Evolutionary conservation across 2,888 invertebrate species (phyloP), one percentile per base, ranked within the genome.

Genomic region (Mamestra brassicae): DNA sequence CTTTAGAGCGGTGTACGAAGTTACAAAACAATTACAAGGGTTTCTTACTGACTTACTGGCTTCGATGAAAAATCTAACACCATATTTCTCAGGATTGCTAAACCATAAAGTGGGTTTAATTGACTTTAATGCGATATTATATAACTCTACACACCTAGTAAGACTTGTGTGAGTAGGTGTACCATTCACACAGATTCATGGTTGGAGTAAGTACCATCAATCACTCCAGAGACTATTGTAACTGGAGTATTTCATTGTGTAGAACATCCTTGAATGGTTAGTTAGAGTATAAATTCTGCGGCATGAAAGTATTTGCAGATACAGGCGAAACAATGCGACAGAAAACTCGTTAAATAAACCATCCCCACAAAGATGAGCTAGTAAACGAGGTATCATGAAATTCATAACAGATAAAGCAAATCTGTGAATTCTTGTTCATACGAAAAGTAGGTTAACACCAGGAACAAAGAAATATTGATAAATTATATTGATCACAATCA

Each of bases 21-120:
- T 90, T 91, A 90, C 90, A 90, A 90, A 92, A 91, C 89, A 85
- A 87, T 83, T 85, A 85, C 86, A 90, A 91, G 90, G 87, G 88
- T 88, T 88, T 86, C 86, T 85, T 85, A 85, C 87, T 81, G 85
- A 84, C 86, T 85, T 85, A 85, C 87, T 81, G 85, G 84, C 82
- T 81, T 74, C 84, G 85, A 88, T 90, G 89, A 90, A 91, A 90
- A 90, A 89, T 89, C 87, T 71, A 84, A 85, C 67, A 68, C 60
- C 65, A 73, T 73, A 78, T 61, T 68, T 78, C 69, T 75, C 52
- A 57, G 77, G 70, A 85, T 85, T 86, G 78, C 84, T 78, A 83
- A 88, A 82, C 78, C 65, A 63, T 80, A 83, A 87, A 77, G 65
- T 52, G 55, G 36, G 63, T 76, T 72, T 78, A 76, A 87, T 76